phyloP scores from a whole-genome alignment of 2,113 vertebrate species.

The Oplegnathus fasciatus region DNA sequence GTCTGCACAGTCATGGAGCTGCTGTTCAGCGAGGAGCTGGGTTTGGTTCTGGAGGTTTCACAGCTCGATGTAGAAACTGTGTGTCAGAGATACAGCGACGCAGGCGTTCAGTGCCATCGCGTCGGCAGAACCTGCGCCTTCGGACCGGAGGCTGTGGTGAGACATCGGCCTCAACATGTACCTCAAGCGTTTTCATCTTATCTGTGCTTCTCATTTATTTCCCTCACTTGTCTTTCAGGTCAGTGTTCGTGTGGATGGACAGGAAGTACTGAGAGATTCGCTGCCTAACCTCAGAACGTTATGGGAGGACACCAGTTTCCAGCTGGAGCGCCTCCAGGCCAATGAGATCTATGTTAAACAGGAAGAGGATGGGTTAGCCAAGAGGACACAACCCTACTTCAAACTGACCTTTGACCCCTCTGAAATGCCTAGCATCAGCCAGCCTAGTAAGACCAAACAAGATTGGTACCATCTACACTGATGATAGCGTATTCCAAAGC shows the following conservation, averaged over 20 bases:
- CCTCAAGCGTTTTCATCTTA: not conserved
- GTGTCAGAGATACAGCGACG: conserved; percentile 79
- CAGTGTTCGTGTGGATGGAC: conserved; percentile 81
- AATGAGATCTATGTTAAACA: conserved; percentile 85
- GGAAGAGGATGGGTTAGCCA: conserved; percentile 86
- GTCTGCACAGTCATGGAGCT: conserved; percentile 84
- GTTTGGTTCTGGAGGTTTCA: conserved; percentile 89
- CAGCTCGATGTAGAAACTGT: conserved; percentile 73
- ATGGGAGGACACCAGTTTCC: conserved; percentile 96
- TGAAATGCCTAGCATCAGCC: conserved; percentile 59
- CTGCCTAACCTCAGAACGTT: conserved; percentile 85
- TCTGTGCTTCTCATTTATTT: not conserved
- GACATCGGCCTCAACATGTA: not conserved
- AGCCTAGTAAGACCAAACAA: conserved; percentile 77
- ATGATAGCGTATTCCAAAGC: not conserved
- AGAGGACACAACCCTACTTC: conserved; percentile 85
- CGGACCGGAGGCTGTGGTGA: conserved; percentile 88
- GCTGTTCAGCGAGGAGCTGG: conserved; percentile 92
- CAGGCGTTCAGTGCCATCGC: conserved; percentile 84
- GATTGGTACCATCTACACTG: not conserved
- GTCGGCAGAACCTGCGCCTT: conserved; percentile 85
- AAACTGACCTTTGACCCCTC: conserved; percentile 86
- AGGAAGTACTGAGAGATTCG: conserved; percentile 81
- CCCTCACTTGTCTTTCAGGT: conserved; percentile 78
- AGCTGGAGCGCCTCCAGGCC: conserved; percentile 89